Evolutionary conservation across 2,888 invertebrate species (phyloP).

Genomic region (Eupithecia exiguata): DNA sequence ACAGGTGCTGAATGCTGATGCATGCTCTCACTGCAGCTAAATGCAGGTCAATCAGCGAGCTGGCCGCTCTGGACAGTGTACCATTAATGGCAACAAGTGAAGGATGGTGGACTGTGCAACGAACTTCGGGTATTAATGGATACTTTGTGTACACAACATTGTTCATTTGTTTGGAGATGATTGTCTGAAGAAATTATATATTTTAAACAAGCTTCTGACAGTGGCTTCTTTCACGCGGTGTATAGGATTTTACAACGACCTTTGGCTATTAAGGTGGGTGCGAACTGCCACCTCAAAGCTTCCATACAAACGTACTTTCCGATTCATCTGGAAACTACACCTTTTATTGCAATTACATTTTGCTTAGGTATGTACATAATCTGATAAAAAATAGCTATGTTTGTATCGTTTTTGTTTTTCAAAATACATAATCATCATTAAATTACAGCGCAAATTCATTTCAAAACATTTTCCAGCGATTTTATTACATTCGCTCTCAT

Average conservation of each 20-base stretch:
- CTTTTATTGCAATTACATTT: too few relatives aligned
- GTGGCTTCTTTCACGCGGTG: neutral
- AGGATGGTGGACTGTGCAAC: neutral
- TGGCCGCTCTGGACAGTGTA: conserved; percentile 50
- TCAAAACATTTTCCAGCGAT: too few relatives aligned
- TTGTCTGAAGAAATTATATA: neutral
- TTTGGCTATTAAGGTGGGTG: neutral
- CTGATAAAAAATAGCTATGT: too few relatives aligned
- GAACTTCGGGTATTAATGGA: neutral
- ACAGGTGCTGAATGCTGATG: conserved; percentile 47
- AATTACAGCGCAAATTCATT: too few relatives aligned
- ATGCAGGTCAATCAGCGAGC: conserved; percentile 48
- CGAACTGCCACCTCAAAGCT: too few relatives aligned
- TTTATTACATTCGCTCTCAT: too few relatives aligned
- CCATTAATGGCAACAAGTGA: conserved; percentile 9
- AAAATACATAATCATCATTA: too few relatives aligned
- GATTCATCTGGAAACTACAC: too few relatives aligned
- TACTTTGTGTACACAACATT: neutral
- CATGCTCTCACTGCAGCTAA: conserved; percentile 31
- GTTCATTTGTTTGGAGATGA: neutral
- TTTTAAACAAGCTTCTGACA: neutral
- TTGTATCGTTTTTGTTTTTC: too few relatives aligned
- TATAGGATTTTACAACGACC: neutral
- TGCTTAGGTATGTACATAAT: too few relatives aligned
- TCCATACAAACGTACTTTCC: too few relatives aligned